Evolutionary conservation across 1,140 invertebrate species (phyloP).

Genomic region (Drosophila micromelanica): DNA sequence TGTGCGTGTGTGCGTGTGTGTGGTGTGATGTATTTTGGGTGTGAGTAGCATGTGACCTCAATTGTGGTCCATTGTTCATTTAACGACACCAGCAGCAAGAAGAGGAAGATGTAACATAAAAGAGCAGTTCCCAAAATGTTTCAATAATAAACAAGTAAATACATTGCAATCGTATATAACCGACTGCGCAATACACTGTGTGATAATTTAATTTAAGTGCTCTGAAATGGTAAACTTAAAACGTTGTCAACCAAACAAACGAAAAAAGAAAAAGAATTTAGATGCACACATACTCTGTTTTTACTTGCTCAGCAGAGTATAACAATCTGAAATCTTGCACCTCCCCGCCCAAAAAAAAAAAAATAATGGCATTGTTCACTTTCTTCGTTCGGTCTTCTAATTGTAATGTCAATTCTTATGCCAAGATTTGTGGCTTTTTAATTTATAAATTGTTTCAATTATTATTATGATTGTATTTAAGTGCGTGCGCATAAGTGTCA

Average conservation of each 20-base stretch:
- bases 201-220: too few species aligned
- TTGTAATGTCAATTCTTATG: constrained; percentile 80
- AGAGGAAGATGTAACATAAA: constrained; percentile 23
- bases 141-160: constrained; percentile 37
- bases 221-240: too few species aligned
- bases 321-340: constrained; percentile 1
- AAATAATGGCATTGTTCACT: constrained; percentile 49
- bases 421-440: constrained; percentile 84
- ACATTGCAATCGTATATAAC: not conserved
- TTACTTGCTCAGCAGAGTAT: not conserved
- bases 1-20: not conserved
- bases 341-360: constrained; percentile 3
- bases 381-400: constrained; percentile 60
- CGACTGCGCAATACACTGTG: not conserved
- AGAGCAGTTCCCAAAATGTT: constrained; percentile 39
- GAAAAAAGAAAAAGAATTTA: not conserved
- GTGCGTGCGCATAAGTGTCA: constrained; percentile 75
- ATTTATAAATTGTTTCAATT: constrained; percentile 84
- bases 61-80: constrained; percentile 78
- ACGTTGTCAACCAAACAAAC: too few species aligned
- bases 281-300: constrained; percentile 9
- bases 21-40: not conserved
- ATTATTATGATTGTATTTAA: constrained; percentile 83
- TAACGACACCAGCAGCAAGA: constrained; percentile 51
- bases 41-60: constrained; percentile 58